phyloP scores from a whole-genome alignment of 2,888 invertebrate genomes.

The Limnephilus lunatus region DNA sequence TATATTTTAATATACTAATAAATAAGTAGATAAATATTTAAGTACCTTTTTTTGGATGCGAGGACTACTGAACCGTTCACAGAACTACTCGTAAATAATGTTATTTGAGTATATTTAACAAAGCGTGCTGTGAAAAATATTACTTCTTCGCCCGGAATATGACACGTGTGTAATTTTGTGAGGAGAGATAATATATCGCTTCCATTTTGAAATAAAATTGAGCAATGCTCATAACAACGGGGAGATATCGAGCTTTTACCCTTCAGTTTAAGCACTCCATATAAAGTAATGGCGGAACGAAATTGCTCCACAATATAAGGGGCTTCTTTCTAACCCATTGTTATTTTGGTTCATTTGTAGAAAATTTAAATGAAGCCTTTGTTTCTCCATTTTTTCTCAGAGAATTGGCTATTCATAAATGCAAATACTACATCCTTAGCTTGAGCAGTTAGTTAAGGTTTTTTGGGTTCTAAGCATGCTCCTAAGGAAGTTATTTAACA shows the following conservation, averaged over 20 bases:
- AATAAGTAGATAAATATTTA: too few species aligned
- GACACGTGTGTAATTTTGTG: conserved; percentile 30
- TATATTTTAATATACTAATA: too few species aligned
- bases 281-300: conserved; percentile 26
- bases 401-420: background rate
- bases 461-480: background rate
- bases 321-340: conserved; percentile 2
- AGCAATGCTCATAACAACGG: conserved; percentile 16
- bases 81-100: background rate
- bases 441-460: background rate
- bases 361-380: background rate
- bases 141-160: background rate
- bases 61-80: background rate
- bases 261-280: conserved; percentile 23
- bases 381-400: conserved; percentile 3
- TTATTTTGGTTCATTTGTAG: conserved; percentile 4
- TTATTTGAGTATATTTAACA: background rate
- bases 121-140: background rate
- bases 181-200: conserved; percentile 9
- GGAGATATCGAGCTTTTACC: conserved; percentile 22
- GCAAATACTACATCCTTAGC: background rate
- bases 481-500: background rate
- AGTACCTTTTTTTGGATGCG: too few species aligned
- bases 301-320: conserved; percentile 2
- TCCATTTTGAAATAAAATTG: conserved; percentile 33